Evolutionary conservation across 1,140 invertebrate species (phyloP).

Genomic region (Tetraneura akinire): DNA sequence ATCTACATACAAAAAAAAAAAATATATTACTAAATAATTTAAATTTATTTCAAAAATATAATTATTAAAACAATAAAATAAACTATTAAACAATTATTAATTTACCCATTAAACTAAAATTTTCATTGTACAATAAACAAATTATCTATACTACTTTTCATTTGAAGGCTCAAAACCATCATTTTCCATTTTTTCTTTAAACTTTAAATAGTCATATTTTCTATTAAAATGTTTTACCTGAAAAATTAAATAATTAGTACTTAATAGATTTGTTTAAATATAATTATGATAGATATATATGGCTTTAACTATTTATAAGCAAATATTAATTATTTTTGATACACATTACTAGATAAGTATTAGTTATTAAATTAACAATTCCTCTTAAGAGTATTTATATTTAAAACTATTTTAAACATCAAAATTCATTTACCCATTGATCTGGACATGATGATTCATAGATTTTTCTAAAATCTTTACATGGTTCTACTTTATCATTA

Average conservation of each 20-base stretch:
- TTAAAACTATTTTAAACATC: no score
- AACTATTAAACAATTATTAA: background rate
- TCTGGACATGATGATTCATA: conserved; percentile 83
- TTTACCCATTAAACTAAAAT: conserved; percentile 38
- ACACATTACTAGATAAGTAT: no score
- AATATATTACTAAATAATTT: background rate
- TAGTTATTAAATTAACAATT: background rate
- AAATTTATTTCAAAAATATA: background rate
- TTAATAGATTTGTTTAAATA: background rate
- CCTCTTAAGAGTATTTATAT: conserved; percentile 22
- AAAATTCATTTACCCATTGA: conserved; percentile 72
- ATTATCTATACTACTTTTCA: conserved; percentile 31
- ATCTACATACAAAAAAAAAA: background rate
- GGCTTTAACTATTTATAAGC: no score
- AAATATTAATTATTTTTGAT: no score
- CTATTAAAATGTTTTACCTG: conserved; percentile 91
- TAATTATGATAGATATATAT: no score
- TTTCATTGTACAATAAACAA: background rate
- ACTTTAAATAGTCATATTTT: conserved; percentile 82
- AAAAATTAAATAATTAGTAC: conserved; percentile 56
- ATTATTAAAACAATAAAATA: background rate
- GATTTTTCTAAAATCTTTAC: conserved; percentile 71
- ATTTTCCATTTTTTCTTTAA: conserved; percentile 84
- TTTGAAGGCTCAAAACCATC: conserved; percentile 76
- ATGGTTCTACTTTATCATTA: conserved; percentile 66